Conservation (phyloP, 1,140 invertebrate genomes). For the Neodiprion fabricii region DNA sequence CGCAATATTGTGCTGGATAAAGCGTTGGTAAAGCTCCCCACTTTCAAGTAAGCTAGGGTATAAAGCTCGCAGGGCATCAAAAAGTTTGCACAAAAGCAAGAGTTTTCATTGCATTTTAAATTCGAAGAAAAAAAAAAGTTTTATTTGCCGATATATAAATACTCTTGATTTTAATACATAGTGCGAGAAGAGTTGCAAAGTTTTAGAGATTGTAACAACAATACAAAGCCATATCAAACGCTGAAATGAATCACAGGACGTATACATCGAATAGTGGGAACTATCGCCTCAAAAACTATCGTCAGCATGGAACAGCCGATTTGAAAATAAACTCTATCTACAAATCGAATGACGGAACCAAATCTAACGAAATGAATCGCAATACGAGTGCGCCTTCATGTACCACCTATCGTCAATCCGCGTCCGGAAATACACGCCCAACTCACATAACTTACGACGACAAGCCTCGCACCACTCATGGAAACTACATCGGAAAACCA, state of each 20-base stretch:
- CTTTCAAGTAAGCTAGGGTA: not conserved
- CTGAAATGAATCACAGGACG: not conserved
- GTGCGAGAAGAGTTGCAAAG: too few relatives aligned
- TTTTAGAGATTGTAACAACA: too few relatives aligned
- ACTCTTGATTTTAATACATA: too few relatives aligned
- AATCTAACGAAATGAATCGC: constrained; percentile 10
- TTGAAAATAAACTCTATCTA: constrained; percentile 20
- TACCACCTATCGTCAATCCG: not conserved
- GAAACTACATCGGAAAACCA: constrained; percentile 41
- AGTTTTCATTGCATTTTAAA: too few relatives aligned
- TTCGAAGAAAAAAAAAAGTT: too few relatives aligned
- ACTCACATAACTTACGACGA: constrained; percentile 22
- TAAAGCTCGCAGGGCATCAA: not conserved
- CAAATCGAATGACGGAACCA: constrained; percentile 2
- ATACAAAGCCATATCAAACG: not conserved
- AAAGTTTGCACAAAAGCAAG: too few relatives aligned
- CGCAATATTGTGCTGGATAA: not conserved
- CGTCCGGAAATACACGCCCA: not conserved
- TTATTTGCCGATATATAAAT: too few relatives aligned
- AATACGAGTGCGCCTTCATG: not conserved
- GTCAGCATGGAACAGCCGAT: constrained; percentile 25
- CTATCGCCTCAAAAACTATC: constrained; percentile 32
- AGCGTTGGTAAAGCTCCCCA: not conserved
- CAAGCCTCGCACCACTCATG: constrained; percentile 27
- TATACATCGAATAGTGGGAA: constrained; percentile 1